Evolutionary conservation across 2,797 vertebrate species (phyloP), one percentile per base, ranked within the genome.

Genomic region (Champsocephalus gunnari): DNA sequence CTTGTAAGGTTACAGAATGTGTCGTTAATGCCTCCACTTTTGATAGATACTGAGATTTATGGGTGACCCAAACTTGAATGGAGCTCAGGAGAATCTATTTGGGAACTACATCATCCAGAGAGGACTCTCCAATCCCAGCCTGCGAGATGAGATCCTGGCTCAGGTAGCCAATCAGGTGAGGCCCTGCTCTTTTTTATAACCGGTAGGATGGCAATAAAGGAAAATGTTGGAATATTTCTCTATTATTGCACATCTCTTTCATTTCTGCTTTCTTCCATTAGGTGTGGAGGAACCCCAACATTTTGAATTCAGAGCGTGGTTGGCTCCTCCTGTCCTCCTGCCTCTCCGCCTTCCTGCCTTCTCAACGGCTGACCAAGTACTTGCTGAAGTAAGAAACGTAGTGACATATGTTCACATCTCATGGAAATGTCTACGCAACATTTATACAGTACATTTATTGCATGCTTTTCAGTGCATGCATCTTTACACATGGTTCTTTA

Each of bases 91-190:
- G 93, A 96, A 93, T 64, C 82, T 98, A 50, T 97, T 99, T 1
- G 98, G 98, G 62, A 99, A 97, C 93, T 99, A 98, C 90, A 96
- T 99, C n/a, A 95, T 98, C 81, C 97, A 99, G 78, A 95, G 94
- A 81, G 97, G 97, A 47, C 95, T 99, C 60, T 89, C 94, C 0
- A 93, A 66, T n/a, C 93, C 95, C 0, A 93, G 90, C 66, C 94
- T 99, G 66, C 92, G 97, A 78, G 97, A 99, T 0, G 98, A 99
- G 94, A 96, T 99, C 86, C 89, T 99, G 79, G 95, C 88, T 21
- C 97, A 99, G 88, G 92, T 98, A 4, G 94, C 95, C 92, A 99
- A 99, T 92, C 98, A 95, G 90, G 95, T 95, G 80, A 73, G 95
- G 94, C 75, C 84, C 88, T 50, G 53, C 11, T 17, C 0, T 0